Evolutionary conservation across 2,888 invertebrate species (phyloP).

Genomic region (Macrosoma leucophasiata): DNA sequence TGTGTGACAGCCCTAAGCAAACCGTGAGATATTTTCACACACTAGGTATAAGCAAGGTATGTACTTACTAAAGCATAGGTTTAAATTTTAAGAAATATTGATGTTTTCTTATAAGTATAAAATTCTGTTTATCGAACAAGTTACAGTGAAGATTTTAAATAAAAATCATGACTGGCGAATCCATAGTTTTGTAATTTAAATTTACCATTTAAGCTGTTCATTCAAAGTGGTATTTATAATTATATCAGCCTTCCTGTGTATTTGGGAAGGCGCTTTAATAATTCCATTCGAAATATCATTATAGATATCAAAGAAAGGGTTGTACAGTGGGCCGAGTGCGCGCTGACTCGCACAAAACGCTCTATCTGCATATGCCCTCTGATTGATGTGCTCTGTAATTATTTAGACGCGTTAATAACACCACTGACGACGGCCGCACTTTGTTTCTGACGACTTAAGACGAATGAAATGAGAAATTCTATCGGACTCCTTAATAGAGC

Average conservation of each 20-base stretch:
- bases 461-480: slow-evolving; percentile 74
- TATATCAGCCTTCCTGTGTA: slow-evolving; percentile 34
- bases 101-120: too few relatives aligned
- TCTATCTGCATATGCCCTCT: slow-evolving; percentile 71
- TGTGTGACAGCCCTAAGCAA: too few relatives aligned
- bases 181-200: too few relatives aligned
- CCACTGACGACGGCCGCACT: slow-evolving; percentile 69
- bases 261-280: slow-evolving; percentile 50
- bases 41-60: too few relatives aligned
- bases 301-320: slow-evolving; percentile 72
- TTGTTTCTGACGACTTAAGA: slow-evolving; percentile 73
- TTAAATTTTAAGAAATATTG: too few relatives aligned
- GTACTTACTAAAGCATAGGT: too few relatives aligned
- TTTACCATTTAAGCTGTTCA: too few relatives aligned
- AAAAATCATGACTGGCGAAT: too few relatives aligned
- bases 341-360: slow-evolving; percentile 73
- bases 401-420: slow-evolving; percentile 76
- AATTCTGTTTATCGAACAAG: too few relatives aligned
- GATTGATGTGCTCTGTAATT: slow-evolving; percentile 77
- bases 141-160: too few relatives aligned
- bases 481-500: slow-evolving; percentile 66
- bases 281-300: slow-evolving; percentile 67
- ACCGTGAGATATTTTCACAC: too few relatives aligned
- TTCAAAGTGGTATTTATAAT: too few relatives aligned
- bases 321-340: slow-evolving; percentile 63